Evolutionary conservation across 2,888 invertebrate genomes (phyloP), one percentile per base, ranked within the genome.

Genomic region (Penaeus monodon): DNA sequence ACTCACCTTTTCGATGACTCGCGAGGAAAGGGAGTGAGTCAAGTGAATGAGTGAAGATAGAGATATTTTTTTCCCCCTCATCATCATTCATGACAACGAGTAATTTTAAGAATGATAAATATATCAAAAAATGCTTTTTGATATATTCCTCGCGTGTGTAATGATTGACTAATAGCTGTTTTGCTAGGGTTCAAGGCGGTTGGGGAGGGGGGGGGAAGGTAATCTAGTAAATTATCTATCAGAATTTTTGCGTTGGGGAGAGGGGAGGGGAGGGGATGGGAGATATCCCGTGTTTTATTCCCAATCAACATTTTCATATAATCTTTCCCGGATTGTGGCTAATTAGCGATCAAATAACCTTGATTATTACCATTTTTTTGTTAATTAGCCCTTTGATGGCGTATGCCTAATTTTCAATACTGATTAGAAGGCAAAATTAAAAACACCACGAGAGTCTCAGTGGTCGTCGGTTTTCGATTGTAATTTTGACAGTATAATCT

Each of bases 331-430:
- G 57, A 57, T 81, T 81, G 44, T 68, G 27, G 57, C 22, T 82
- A 82, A 82, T 82, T 82, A 82, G 38, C 82, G 74, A 29, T 74
- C 73, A 73, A 82, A 82, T 82, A 73, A 82, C 74, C 74, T 74
- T 74, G 73, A 82, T 82, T 74, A 82, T 82, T 63, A 74, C 57
- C 64, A 82, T 27, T 82, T 82, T 70, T 82, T 73, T 57, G 22
- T 74, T 73, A 73, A 73, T 74, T 64, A 66, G 27, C 20, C 74
- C 81, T n/a, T 63, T 68, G 22, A 29, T 70, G 27, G 33, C 74
- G 20, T 68, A 49, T 57, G 73, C 64, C 82, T 66, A 82, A 82
- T 82, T 82, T 82, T 82, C 82, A 64, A 82, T 82, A 57, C 63
- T 74, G 63, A 70, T 73, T 27, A 81, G 49, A 68, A 65, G 12